These are phyloP conservation scores for Mantis religiosa DNA, from an alignment of 2,888 invertebrate genomes.

Conservation along the genomic window DNA sequence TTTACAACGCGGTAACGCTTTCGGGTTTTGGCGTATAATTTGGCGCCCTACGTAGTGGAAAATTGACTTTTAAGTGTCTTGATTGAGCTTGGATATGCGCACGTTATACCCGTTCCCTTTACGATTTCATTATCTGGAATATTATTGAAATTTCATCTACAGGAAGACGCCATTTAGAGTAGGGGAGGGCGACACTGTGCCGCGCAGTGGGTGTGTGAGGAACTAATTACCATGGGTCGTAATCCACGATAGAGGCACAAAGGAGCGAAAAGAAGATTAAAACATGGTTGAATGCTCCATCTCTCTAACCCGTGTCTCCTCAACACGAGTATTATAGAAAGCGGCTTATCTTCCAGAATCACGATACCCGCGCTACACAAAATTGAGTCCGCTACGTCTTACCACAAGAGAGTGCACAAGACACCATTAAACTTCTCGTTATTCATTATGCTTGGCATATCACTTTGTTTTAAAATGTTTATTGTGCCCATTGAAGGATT, in stretches of 20 bases:
- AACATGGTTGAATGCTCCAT: not conserved
- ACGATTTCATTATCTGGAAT: not conserved
- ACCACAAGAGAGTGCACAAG: too few species aligned
- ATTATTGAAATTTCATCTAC: not conserved
- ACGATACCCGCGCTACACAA: not conserved
- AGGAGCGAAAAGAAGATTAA: not conserved
- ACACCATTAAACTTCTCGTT: too few species aligned
- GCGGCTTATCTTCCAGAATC: not conserved
- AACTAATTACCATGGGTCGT: not conserved
- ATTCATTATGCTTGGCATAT: too few species aligned
- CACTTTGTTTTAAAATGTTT: too few species aligned
- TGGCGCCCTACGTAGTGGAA: not conserved
- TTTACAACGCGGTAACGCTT: not conserved
- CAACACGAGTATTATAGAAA: not conserved
- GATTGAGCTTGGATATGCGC: not conserved
- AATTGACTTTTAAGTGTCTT: not conserved
- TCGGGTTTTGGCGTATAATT: not conserved
- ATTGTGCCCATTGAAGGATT: too few species aligned
- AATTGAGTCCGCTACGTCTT: too few species aligned
- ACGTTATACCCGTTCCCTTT: not conserved
- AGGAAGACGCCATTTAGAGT: not conserved
- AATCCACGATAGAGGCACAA: slow-evolving; percentile 3
- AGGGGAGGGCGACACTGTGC: not conserved
- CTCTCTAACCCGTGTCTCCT: not conserved
- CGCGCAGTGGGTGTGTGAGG: not conserved